These are phyloP conservation scores for Monomorium pharaonis DNA, from an alignment of 1,140 invertebrate genomes.

Conservation along the genomic window DNA sequence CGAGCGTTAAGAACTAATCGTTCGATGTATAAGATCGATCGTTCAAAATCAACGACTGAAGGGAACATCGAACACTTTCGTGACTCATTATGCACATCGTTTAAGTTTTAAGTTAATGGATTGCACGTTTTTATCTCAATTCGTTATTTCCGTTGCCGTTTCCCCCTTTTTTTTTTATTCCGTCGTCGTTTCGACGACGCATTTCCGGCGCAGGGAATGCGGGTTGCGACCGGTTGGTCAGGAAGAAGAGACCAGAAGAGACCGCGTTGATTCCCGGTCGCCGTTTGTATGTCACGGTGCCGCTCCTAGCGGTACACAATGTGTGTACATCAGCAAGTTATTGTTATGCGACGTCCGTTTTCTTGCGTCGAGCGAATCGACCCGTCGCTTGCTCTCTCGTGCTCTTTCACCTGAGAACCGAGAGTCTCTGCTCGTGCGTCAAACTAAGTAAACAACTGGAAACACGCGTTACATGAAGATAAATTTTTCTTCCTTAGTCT, in stretches of 20 bases:
- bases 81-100: not conserved
- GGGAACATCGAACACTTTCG: not conserved
- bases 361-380: conserved; percentile 51
- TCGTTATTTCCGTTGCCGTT: not conserved
- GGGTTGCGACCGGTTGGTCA: not conserved
- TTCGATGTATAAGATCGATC: not conserved
- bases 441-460: not conserved
- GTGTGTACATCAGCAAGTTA: conserved; percentile 41
- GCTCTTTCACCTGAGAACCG: not conserved
- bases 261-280: conserved; percentile 49
- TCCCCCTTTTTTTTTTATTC: not conserved
- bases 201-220: conserved; percentile 47
- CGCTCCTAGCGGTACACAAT: conserved; percentile 70
- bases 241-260: conserved; percentile 40
- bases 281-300: conserved; percentile 72
- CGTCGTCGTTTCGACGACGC: conserved; percentile 6
- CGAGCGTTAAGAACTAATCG: not conserved
- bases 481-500: not conserved
- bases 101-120: not conserved
- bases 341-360: conserved; percentile 73
- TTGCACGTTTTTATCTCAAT: not conserved
- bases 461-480: not conserved
- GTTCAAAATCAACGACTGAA: not conserved
- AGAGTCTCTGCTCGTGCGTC: not conserved
- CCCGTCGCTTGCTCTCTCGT: not conserved